Evolutionary conservation across 2,113 vertebrate species (phyloP), one percentile per base, ranked within the genome.

Genomic region (Gnathonemus echidnorhynchus): DNA sequence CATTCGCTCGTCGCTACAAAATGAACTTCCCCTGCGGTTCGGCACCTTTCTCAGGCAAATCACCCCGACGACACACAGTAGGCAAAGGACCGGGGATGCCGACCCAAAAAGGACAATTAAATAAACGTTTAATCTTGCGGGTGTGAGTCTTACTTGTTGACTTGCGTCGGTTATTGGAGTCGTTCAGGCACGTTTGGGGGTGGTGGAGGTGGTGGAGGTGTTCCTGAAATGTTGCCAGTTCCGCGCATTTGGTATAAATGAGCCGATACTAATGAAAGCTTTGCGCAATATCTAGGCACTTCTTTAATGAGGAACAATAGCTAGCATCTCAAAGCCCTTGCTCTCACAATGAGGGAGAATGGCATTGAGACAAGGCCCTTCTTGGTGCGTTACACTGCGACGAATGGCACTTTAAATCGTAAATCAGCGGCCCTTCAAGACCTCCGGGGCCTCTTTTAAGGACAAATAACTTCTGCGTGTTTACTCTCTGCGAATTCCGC

Each of bases 221-320:
- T 80, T n/a, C 66, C 86, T 90, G 88, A 91, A 90, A 17, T 27
- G 56, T 90, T 91, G 91, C 91, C 90, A 91, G 90, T 48, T 90
- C 91, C 87, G 90, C 86, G 83, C 92, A 92, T 92, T 92, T 87
- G 92, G 92, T 89, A 90, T 85, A 91, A 92, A 92, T 92, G 91
- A 92, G 91, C 88, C 91, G 77, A 88, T 90, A 88, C 92, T 92
- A 90, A 91, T 92, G 91, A 89, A 93, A 89, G 90, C 87, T 88
- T 89, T 91, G 90, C 89, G 87, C 88, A 89, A 89, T 90, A 91
- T 91, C 84, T 91, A 89, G 90, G 88, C 91, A 89, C 90, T 88
- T 88, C 31, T 90, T 84, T 83, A 88, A 58, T 45, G 42, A 56
- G 74, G 42, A 42, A 90, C 86, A 80, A 53, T 77, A 19, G 49